Evolutionary conservation across 2,888 invertebrate species (phyloP).

Genomic region (Lapara coniferarum): DNA sequence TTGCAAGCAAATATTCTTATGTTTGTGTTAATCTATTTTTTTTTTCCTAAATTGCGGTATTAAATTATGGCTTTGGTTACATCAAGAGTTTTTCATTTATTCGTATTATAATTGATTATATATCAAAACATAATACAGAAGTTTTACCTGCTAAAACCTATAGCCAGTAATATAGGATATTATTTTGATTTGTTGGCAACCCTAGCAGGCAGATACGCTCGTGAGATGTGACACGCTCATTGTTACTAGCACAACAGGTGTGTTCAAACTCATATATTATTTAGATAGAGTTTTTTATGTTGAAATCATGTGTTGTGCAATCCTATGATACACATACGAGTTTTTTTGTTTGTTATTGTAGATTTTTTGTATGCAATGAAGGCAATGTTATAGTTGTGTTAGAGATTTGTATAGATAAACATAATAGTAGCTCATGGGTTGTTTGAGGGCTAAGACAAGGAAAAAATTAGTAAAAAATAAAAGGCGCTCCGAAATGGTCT

Average conservation of each 20-base stretch:
- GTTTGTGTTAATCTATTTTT: too few species aligned
- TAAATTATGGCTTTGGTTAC: too few species aligned
- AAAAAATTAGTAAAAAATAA: too few species aligned
- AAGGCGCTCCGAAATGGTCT: too few species aligned
- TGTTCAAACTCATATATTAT: constrained; percentile 27
- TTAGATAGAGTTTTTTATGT: constrained; percentile 24
- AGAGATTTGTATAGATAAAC: background rate
- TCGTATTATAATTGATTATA: too few species aligned
- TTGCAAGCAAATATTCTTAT: too few species aligned
- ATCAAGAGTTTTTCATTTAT: too few species aligned
- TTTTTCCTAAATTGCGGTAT: too few species aligned
- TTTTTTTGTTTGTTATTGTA: constrained; percentile 15
- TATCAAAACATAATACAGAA: too few species aligned
- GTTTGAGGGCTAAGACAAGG: too few species aligned
- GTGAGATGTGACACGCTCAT: constrained; percentile 37
- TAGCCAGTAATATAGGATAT: background rate
- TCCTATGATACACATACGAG: constrained; percentile 1
- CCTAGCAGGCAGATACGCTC: constrained; percentile 6
- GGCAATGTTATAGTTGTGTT: background rate
- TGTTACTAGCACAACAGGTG: constrained; percentile 48
- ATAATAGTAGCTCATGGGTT: background rate
- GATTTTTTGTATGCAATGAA: constrained; percentile 17
- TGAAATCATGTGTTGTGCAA: constrained; percentile 8
- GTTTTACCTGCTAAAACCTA: too few species aligned
- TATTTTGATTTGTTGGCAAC: background rate